A percentile compares a stretch with the other conserved stretches of the same genome.
These are phyloP conservation scores for Cataglyphis livida DNA, from an alignment of 2,888 invertebrate genomes.

Conservation along the genomic window DNA sequence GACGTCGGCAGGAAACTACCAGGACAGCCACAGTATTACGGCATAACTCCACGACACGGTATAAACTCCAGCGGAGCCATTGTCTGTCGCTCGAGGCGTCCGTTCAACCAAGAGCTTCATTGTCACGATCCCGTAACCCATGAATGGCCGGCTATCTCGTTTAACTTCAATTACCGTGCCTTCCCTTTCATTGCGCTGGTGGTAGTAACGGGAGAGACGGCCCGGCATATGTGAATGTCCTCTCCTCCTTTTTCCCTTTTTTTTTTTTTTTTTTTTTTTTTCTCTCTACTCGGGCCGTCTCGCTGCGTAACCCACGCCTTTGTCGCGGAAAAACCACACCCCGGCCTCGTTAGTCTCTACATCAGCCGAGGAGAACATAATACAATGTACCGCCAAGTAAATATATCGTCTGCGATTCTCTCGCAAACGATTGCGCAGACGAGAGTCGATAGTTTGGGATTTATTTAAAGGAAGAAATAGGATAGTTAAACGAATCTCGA, in stretches of 20 bases:
- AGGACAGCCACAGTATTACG: conserved; percentile 64
- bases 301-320: conserved; percentile 60
- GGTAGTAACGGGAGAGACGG: conserved; percentile 54
- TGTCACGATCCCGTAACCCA: conserved; percentile 77
- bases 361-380: conserved; percentile 61
- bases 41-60: conserved; percentile 69
- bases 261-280: conserved; percentile 36
- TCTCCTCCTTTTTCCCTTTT: conserved; percentile 50
- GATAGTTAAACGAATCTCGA: background rate
- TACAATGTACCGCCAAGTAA: conserved; percentile 27
- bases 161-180: conserved; percentile 81
- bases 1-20: conserved; percentile 62
- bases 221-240: conserved; percentile 53
- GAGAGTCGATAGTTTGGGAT: conserved; percentile 11
- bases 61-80: conserved; percentile 76
- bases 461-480: background rate
- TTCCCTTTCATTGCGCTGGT: conserved; percentile 77
- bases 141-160: conserved; percentile 82
- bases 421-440: conserved; percentile 27
- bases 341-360: conserved; percentile 78
- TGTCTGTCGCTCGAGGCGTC: conserved; percentile 78
- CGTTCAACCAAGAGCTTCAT: conserved; percentile 77
- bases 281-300: conserved; percentile 47
- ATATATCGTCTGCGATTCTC: conserved; percentile 50
- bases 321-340: conserved; percentile 78